Percentiles rank a stretch among this genome's conserved stretches.
Conservation (phyloP, 2,797 vertebrate genomes). For the Labroides dimidiatus region DNA sequence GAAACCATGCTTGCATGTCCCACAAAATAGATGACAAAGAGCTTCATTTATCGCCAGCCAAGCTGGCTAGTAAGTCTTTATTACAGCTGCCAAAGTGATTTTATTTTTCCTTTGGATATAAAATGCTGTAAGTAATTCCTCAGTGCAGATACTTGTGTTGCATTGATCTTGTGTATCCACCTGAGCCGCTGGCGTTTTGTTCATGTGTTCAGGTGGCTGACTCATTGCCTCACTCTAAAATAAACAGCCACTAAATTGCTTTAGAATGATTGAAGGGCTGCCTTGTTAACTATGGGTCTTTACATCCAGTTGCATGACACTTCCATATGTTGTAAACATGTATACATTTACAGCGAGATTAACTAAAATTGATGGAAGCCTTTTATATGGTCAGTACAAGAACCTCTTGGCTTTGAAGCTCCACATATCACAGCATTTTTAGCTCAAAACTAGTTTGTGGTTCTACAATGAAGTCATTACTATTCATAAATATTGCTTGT, state of each 20-base stretch:
- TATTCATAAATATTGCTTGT: constrained; percentile 14
- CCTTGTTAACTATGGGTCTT: neutral
- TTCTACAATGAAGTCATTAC: constrained; percentile 18
- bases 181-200: constrained; percentile 13
- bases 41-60: too few relatives aligned
- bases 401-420: neutral
- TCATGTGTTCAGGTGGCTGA: neutral
- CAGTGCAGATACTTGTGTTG: constrained; percentile 9
- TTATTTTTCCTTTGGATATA: too few relatives aligned
- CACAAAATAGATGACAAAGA: too few relatives aligned
- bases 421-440: constrained; percentile 1
- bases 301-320: neutral
- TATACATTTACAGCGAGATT: neutral
- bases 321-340: neutral
- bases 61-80: too few relatives aligned
- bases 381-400: neutral
- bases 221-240: constrained; percentile 16
- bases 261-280: constrained; percentile 1
- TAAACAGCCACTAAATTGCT: neutral
- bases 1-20: too few relatives aligned
- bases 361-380: neutral
- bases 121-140: too few relatives aligned
- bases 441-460: constrained; percentile 4
- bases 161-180: constrained; percentile 26
- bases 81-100: too few relatives aligned